Base-by-base conservation (phyloP, 2,797 vertebrate genomes). In the Bradypodion pumilum region DNA sequence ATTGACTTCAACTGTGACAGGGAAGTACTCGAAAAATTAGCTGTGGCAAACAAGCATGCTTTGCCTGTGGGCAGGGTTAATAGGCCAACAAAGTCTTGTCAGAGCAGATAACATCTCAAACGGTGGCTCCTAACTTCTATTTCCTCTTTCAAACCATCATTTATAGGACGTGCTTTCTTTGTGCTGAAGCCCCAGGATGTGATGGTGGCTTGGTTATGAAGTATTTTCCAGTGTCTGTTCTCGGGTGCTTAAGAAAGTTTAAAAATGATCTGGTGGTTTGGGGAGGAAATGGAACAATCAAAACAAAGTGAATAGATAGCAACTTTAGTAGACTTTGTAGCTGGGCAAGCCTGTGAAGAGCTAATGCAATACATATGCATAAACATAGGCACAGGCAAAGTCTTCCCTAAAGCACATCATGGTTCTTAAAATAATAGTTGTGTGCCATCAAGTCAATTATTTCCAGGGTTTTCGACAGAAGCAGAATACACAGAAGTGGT, bases 81-180 rank as follows among this genome's bases (percentile, higher is more conserved):
- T 15, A 92, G 91, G 92, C 69, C 89, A 92, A 77, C 59, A 40
- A 82, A 92, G 79, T 87, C 89, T 86, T 94, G 94, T 95, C 94
- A 92, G 87, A 78, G 87, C 44, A 68, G 82, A 91, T 94, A 91
- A 87, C 0, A 1, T 72, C 68, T 86, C 76, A 92, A 52, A 83
- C 79, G 0, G 8, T 0, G 0, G 86, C 81, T 91, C 68, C 72
- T 72, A 87, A 89, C 85, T 89, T 78, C 85, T 88, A 66, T 89
- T 91, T 88, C 86, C 86, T 59, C 40, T 92, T 91, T 90, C 86
- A 80, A 92, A 65, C 19, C 29, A 44, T 76, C 56, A 21, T 27
- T 87, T 90, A 90, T 81, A 77, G 83, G 13, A 27, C 46, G 46
- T 82, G 72, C 68, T 69, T 80, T 92, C 84, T 49, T 85, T 84